Evolutionary conservation across 2,888 invertebrate species (phyloP).

Genomic region (Branchipolynoe longqiensis): DNA sequence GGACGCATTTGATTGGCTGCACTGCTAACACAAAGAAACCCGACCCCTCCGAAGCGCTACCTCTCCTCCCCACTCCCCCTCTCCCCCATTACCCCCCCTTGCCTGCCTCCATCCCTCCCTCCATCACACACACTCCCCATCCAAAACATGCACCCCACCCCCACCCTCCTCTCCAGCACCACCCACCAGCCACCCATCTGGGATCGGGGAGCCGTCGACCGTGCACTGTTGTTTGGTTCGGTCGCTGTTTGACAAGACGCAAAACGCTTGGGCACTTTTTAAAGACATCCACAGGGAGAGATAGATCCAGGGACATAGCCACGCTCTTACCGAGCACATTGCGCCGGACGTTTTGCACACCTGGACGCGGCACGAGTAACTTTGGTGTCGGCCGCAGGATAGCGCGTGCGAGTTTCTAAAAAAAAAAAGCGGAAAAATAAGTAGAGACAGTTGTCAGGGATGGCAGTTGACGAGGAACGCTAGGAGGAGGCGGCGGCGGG

Average conservation of each 20-base stretch:
- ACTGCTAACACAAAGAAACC: conserved; percentile 48
- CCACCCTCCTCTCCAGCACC: too few species aligned
- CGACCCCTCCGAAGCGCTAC: conserved; percentile 4
- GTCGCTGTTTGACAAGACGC: conserved; percentile 24
- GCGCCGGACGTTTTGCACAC: too few species aligned
- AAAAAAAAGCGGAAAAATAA: too few species aligned
- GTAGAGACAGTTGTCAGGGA: too few species aligned
- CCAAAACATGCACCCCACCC: neutral
- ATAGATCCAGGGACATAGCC: conserved; percentile 20
- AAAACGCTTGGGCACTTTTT: neutral
- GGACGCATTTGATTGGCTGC: conserved; percentile 48
- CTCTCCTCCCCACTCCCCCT: neutral
- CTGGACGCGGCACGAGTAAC: too few species aligned
- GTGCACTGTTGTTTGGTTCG: conserved; percentile 17
- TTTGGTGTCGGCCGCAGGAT: too few species aligned
- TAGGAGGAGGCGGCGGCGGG: too few species aligned
- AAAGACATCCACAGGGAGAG: neutral
- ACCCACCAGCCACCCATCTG: too few species aligned
- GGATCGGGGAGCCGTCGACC: too few species aligned
- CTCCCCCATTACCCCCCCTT: neutral
- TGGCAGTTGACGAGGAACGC: too few species aligned
- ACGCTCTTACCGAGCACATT: conserved; percentile 8
- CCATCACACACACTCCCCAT: neutral
- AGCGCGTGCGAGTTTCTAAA: too few species aligned
- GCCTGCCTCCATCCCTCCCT: neutral